phyloP scores from a whole-genome alignment of 2,888 invertebrate species.

The Stenchaetothrips biformis region DNA sequence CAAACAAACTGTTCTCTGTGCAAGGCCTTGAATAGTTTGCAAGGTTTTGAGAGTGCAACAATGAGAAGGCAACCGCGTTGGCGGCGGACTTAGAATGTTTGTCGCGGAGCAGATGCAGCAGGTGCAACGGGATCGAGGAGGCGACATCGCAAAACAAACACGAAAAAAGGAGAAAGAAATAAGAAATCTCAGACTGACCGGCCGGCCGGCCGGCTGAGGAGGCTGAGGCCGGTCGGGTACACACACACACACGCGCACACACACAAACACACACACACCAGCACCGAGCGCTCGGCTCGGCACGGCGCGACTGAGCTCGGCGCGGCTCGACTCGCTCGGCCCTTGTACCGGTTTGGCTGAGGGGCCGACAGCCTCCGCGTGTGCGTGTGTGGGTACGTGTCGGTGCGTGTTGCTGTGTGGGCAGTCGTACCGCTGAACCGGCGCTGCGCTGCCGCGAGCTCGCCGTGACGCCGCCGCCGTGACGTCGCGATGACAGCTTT shows the following conservation, averaged over 20 bases:
- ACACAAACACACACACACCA: neutral
- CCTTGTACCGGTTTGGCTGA: neutral
- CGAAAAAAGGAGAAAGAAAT: neutral
- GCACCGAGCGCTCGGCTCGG: neutral
- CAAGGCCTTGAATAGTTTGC: too few relatives aligned
- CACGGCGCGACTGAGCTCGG: neutral
- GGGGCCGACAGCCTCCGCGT: neutral
- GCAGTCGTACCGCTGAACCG: too few relatives aligned
- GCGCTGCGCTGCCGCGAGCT: too few relatives aligned
- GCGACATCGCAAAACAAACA: neutral
- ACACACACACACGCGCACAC: neutral
- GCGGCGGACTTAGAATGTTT: too few relatives aligned
- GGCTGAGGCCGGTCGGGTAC: neutral
- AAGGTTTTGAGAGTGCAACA: too few relatives aligned
- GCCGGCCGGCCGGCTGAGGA: neutral
- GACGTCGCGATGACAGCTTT: too few relatives aligned
- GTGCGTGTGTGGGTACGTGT: too few relatives aligned
- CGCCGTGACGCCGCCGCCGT: too few relatives aligned
- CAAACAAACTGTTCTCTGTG: too few relatives aligned
- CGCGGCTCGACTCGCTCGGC: neutral
- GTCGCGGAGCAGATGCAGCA: neutral
- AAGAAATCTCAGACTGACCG: neutral
- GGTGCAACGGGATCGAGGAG: neutral
- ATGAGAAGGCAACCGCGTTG: too few relatives aligned
- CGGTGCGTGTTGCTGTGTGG: too few relatives aligned